Evolutionary conservation across 2,888 invertebrate species (phyloP).

Genomic region (Tetropium fuscum): DNA sequence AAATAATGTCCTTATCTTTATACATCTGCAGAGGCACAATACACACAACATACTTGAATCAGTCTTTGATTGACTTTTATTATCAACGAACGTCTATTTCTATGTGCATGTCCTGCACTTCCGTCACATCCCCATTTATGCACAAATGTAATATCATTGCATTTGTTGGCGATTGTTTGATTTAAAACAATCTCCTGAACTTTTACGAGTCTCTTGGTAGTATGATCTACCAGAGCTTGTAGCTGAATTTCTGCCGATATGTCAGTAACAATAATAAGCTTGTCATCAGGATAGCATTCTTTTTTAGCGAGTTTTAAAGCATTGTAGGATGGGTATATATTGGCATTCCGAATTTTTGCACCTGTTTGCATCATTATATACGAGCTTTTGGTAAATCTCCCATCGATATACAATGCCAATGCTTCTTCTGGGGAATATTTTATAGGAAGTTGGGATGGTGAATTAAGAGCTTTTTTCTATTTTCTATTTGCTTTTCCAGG

Average conservation of each 20-base stretch:
- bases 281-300: slow-evolving; percentile 15
- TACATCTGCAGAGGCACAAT: no score
- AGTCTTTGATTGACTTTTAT: no score
- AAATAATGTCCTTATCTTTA: no score
- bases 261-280: slow-evolving; percentile 12
- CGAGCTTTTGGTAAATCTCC: slow-evolving; percentile 10
- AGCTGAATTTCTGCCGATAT: slow-evolving; percentile 14
- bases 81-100: no score
- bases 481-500: background rate
- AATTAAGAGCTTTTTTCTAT: slow-evolving; percentile 4
- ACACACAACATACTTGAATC: no score
- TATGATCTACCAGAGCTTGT: slow-evolving; percentile 23
- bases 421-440: slow-evolving; percentile 23
- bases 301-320: slow-evolving; percentile 9
- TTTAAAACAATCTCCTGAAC: background rate
- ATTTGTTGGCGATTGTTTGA: no score
- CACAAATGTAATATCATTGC: no score
- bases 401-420: slow-evolving; percentile 21
- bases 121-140: no score
- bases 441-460: background rate
- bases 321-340: slow-evolving; percentile 16
- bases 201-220: slow-evolving; percentile 4
- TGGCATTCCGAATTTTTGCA: slow-evolving; percentile 7
- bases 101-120: no score
- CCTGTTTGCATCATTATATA: slow-evolving; percentile 13